Percentiles rank a stretch among this genome's conserved stretches.
phyloP scores from a whole-genome alignment of 1,140 invertebrate genomes.

The Drosophila quadrilineata region DNA sequence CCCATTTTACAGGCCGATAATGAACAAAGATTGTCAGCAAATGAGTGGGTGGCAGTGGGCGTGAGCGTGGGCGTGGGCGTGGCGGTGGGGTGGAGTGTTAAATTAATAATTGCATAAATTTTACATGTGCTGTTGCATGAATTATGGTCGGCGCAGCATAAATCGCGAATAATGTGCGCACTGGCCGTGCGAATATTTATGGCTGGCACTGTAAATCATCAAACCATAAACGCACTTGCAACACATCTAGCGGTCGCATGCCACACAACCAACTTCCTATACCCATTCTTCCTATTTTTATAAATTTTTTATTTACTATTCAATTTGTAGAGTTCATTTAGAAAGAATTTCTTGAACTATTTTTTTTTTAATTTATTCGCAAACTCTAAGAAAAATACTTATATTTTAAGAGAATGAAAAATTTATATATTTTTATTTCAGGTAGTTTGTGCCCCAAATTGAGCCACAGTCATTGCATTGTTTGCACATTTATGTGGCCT shows the following conservation, averaged over 20 bases:
- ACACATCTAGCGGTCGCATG: constrained; percentile 48
- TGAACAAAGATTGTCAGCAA: background rate
- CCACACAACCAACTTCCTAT: too few relatives aligned
- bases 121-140: constrained; percentile 81
- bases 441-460: background rate
- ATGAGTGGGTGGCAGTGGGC: background rate
- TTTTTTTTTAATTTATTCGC: too few relatives aligned
- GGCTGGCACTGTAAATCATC: constrained; percentile 77
- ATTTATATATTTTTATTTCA: background rate
- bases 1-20: constrained; percentile 20
- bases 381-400: too few relatives aligned
- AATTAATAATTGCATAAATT: constrained; percentile 81
- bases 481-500: constrained; percentile 46
- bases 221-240: constrained; percentile 80
- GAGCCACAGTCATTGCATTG: constrained; percentile 23
- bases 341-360: background rate
- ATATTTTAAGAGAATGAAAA: background rate
- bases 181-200: constrained; percentile 81
- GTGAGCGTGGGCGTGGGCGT: background rate
- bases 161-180: constrained; percentile 81
- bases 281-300: background rate
- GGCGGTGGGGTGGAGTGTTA: constrained; percentile 67
- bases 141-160: constrained; percentile 76
- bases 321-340: background rate
- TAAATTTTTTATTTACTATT: background rate